A percentile compares a stretch with the other conserved stretches of the same genome.
These are phyloP conservation scores for Thecocarcelia acutangulata DNA, from an alignment of 2,888 invertebrate genomes.

Conservation along the genomic window DNA sequence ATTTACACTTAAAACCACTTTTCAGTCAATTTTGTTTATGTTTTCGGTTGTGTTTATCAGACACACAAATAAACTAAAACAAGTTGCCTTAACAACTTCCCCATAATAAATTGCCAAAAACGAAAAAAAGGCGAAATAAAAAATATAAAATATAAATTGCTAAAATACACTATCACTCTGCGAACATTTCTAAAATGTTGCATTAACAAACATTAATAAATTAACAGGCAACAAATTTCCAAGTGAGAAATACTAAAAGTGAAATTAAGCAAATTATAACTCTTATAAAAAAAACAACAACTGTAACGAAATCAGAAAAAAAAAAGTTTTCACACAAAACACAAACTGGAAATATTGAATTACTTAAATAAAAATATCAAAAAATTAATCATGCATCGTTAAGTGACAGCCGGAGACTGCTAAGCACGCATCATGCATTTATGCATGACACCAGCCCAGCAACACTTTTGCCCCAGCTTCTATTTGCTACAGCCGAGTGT, in stretches of 20 bases:
- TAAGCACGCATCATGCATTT: slow-evolving; percentile 51
- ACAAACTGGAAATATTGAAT: slow-evolving; percentile 19
- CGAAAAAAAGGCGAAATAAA: slow-evolving; percentile 6
- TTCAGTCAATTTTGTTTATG: slow-evolving; percentile 3
- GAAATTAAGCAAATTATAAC: slow-evolving; percentile 38
- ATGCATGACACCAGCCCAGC: slow-evolving; percentile 21
- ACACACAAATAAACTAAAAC: slow-evolving; percentile 21
- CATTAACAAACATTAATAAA: slow-evolving; percentile 5
- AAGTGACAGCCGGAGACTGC: slow-evolving; percentile 23
- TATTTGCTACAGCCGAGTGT: not conserved
- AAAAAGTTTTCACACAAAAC: not conserved
- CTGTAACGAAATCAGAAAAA: slow-evolving; percentile 6
- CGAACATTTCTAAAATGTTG: slow-evolving; percentile 21
- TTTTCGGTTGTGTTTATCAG: not conserved
- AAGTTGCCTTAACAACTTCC: slow-evolving; percentile 38
- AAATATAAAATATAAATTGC: slow-evolving; percentile 12
- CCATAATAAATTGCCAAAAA: slow-evolving; percentile 45
- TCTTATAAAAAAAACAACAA: slow-evolving; percentile 12
- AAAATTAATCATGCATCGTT: slow-evolving; percentile 55
- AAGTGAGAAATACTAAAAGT: slow-evolving; percentile 46
- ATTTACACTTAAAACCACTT: slow-evolving; percentile 66
- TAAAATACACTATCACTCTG: slow-evolving; percentile 28
- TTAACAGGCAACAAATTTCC: not conserved
- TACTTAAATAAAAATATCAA: slow-evolving; percentile 42
- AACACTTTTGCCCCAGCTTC: not conserved